Conservation (phyloP, 2,113 vertebrate species). For the Centropristis striata region DNA sequence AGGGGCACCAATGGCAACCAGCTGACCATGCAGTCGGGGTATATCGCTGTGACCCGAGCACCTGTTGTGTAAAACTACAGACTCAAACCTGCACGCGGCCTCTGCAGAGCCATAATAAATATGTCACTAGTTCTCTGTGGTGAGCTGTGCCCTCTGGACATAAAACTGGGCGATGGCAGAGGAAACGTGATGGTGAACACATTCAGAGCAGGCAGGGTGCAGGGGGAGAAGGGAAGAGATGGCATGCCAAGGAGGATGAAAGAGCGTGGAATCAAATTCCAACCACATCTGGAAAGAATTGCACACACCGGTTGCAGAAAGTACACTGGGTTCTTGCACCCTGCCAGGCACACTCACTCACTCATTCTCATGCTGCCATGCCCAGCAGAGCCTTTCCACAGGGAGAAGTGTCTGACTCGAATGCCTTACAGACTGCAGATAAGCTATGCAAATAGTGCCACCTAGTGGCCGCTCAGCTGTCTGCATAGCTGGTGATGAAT, state of each 20-base stretch:
- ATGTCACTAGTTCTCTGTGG: neutral
- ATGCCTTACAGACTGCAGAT: conserved; percentile 21
- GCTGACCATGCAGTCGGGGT: conserved; percentile 10
- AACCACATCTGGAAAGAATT: conserved; percentile 57
- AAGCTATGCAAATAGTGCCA: conserved; percentile 52
- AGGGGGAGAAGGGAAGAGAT: neutral
- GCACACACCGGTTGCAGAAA: conserved; percentile 30
- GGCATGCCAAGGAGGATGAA: conserved; percentile 41
- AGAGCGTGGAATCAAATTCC: conserved; percentile 30
- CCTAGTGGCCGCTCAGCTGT: conserved; percentile 54
- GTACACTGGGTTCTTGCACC: conserved; percentile 40
- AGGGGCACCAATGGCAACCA: conserved; percentile 24
- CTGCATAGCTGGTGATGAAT: neutral
- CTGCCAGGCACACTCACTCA: conserved; percentile 29
- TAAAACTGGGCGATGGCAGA: conserved; percentile 32
- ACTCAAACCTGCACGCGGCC: neutral
- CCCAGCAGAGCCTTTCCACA: neutral
- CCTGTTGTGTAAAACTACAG: conserved; percentile 13
- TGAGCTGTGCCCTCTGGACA: neutral
- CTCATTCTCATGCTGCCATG: neutral
- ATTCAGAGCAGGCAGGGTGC: conserved; percentile 2
- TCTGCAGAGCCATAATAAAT: conserved; percentile 9
- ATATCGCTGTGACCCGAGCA: conserved; percentile 31
- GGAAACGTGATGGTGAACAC: conserved; percentile 18
- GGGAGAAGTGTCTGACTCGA: conserved; percentile 29